Base-by-base conservation (phyloP, 2,113 vertebrate species). In the Psammodynastes pulverulentus region DNA sequence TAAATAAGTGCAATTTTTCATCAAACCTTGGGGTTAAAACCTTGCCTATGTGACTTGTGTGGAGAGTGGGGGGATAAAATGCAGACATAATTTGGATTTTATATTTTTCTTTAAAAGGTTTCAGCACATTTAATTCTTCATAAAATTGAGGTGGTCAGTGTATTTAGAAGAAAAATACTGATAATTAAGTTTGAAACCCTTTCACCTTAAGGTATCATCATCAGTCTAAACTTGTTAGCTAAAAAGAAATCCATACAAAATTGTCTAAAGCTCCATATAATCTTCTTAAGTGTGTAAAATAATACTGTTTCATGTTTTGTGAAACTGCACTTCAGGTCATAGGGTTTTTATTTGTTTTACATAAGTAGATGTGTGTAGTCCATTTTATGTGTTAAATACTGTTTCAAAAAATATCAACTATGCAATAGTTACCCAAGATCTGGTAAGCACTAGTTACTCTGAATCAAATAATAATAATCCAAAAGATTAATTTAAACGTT, bases 1-100 rank as follows among this genome's bases (percentile, higher is more conserved):
- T 89, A 72, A 88, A 84, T 39, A 96, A 95, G 94, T 96, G 94
- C 95, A 96, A 95, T 96, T 95, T 23, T 34, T 94, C 62, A 91
- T 93, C 91, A 94, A 72, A 93, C 29, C 92, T 94, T 21, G 53
- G 29, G 91, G 24, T 95, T 1, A 84, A 91, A 43, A 93, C 92
- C 19, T 93, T 94, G 96, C 88, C 90, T 90, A 94, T 85, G 13
- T 96, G 95, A 94, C 7, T 26, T 34, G 13, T 67, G 29, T 94
- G 91, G 84, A 91, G 87, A 5, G 0, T 0, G 51, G 92, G 92
- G 54, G 91, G 91, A 93, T 93, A 95, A 90, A 17, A 94, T 93
- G 48, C 91, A 48, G 94, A 92, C 19, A 79, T 56, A 24, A 93
- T 0, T 91, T 56, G 67, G 79, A 92, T 5, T 43, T 1, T 58